Percentiles rank a stretch among this genome's conserved stretches.
Conservation (phyloP, 2,888 invertebrate genomes). For the Amphipoea lucens region DNA sequence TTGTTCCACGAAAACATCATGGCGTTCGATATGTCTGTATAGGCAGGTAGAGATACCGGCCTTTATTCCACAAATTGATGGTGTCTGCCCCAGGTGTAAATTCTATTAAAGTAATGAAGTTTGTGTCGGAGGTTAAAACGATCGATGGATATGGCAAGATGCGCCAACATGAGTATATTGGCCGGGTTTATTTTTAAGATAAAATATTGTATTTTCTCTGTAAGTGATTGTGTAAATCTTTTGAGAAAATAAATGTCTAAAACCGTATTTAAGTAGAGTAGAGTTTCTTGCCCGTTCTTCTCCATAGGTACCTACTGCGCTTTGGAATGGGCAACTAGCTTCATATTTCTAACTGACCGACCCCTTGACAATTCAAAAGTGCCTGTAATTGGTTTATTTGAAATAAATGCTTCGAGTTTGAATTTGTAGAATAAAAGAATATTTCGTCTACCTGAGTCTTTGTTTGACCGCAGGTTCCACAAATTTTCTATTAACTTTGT, state of each 20-base stretch:
- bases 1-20: conserved; percentile 29
- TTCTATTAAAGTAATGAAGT: conserved; percentile 61
- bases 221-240: too few species aligned
- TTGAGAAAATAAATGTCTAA: too few species aligned
- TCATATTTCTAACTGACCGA: too few species aligned
- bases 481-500: conserved; percentile 44
- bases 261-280: conserved; percentile 3
- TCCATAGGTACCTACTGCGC: too few species aligned
- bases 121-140: conserved; percentile 40
- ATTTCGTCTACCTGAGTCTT: conserved; percentile 34
- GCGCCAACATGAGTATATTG: conserved; percentile 35
- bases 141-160: conserved; percentile 36
- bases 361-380: too few species aligned
- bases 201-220: too few species aligned
- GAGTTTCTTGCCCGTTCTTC: too few species aligned
- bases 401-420: too few species aligned
- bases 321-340: too few species aligned
- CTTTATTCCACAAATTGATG: conserved; percentile 41
- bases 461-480: conserved; percentile 36
- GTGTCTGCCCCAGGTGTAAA: conserved; percentile 47
- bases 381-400: too few species aligned
- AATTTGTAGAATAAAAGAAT: conserved; percentile 20
- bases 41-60: conserved; percentile 1
- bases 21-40: neutral
- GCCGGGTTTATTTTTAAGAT: conserved; percentile 8